phyloP scores from a whole-genome alignment of 2,888 invertebrate species.

The Phyllotreta cruciferae region DNA sequence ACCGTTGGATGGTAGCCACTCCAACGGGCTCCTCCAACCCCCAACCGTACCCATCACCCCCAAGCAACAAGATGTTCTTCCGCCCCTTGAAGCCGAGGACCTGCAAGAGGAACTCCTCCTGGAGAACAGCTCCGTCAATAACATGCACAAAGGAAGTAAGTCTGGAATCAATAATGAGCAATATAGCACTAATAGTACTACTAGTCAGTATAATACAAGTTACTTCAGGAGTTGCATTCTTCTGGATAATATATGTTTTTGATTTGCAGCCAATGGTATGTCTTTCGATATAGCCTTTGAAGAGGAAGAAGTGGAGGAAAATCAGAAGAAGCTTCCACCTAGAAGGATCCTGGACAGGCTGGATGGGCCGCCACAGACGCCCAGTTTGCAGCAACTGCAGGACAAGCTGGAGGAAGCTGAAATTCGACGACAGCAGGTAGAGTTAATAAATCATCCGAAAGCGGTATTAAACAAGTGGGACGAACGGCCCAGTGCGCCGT shows the following conservation, averaged over 20 bases:
- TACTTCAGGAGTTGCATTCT: background rate
- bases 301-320: conserved; percentile 49
- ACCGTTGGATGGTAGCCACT: conserved; percentile 49
- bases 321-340: conserved; percentile 70
- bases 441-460: background rate
- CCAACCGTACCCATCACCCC: conserved; percentile 37
- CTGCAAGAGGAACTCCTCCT: conserved; percentile 53
- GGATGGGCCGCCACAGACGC: conserved; percentile 68
- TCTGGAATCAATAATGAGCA: background rate
- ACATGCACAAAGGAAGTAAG: conserved; percentile 54
- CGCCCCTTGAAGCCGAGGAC: conserved; percentile 53
- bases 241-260: background rate
- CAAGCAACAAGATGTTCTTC: conserved; percentile 45
- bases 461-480: too few species aligned
- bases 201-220: background rate
- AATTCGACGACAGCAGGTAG: conserved; percentile 67
- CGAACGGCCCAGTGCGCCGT: too few species aligned
- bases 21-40: conserved; percentile 40
- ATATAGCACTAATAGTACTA: background rate
- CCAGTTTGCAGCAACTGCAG: conserved; percentile 68
- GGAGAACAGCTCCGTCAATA: conserved; percentile 50
- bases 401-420: conserved; percentile 79
- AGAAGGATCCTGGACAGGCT: conserved; percentile 69
- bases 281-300: conserved; percentile 58
- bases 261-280: conserved; percentile 53